phyloP scores from a whole-genome alignment of 92 coral and sea anemone genomes.

The Epizoanthus ramosus region DNA sequence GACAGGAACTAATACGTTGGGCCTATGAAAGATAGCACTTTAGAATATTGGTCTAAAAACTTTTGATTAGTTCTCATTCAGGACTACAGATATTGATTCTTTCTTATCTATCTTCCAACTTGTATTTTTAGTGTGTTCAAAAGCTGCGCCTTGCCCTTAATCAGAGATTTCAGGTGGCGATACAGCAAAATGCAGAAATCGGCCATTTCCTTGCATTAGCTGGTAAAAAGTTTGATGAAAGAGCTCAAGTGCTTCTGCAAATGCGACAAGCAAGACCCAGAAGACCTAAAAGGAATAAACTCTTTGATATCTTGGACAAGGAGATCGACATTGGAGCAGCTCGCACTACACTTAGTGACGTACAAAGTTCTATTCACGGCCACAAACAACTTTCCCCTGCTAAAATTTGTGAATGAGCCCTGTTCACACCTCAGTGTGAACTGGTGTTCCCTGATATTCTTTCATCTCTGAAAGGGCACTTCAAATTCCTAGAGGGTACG shows the following conservation, averaged over 20 bases:
- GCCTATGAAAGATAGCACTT: too few species aligned
- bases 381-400: too few species aligned
- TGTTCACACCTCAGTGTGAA: too few species aligned
- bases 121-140: conserved; percentile 3
- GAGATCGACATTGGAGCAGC: conserved; percentile 28
- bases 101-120: too few species aligned
- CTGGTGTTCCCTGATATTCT: too few species aligned
- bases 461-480: conserved; percentile 19
- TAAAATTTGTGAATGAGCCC: too few species aligned
- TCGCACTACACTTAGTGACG: conserved; percentile 25
- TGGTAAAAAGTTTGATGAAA: not conserved
- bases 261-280: not conserved
- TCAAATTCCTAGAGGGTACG: conserved; percentile 10
- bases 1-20: too few species aligned
- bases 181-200: not conserved
- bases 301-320: conserved; percentile 26
- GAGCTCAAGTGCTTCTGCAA: not conserved
- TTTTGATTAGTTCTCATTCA: too few species aligned
- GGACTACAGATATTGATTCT: too few species aligned
- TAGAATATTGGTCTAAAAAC: too few species aligned
- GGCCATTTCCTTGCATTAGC: conserved; percentile 5
- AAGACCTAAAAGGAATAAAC: conserved; percentile 1
- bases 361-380: too few species aligned
- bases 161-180: not conserved
- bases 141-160: not conserved